These are phyloP conservation scores for Cathartes aura DNA, from an alignment of 2,113 vertebrate species.

Conservation along the genomic window DNA sequence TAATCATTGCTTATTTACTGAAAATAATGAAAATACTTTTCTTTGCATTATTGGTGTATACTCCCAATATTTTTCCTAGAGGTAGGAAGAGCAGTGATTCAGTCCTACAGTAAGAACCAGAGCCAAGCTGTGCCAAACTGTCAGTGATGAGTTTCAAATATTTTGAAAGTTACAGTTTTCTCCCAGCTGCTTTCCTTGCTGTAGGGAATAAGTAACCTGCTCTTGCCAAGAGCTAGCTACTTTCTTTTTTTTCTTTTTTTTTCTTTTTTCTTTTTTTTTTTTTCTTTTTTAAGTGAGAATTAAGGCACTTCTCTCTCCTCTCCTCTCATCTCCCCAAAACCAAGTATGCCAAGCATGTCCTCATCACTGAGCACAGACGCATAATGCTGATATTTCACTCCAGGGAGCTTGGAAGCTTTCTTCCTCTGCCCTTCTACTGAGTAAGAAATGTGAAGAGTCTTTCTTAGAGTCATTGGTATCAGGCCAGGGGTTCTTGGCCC, in stretches of 20 bases:
- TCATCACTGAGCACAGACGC: background rate
- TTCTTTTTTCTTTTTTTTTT: background rate
- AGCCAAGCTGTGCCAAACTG: background rate
- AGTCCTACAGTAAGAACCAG: background rate
- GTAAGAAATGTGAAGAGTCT: background rate
- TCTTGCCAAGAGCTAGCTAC: background rate
- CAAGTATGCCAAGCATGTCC: background rate
- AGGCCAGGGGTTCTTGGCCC: background rate
- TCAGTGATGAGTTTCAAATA: conserved; percentile 20
- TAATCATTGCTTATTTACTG: background rate
- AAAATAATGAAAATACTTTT: background rate
- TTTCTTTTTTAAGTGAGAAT: background rate
- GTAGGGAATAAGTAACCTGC: background rate
- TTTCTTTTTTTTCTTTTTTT: background rate
- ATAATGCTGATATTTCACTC: background rate
- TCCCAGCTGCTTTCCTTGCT: background rate
- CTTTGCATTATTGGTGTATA: background rate
- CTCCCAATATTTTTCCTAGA: background rate
- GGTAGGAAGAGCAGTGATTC: background rate
- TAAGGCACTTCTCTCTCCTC: background rate
- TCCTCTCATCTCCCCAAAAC: background rate
- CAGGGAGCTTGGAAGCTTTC: background rate
- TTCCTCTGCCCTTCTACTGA: background rate
- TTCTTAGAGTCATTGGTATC: background rate
- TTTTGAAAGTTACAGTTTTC: conserved; percentile 27